Conservation (phyloP, 2,797 vertebrate species). For the Carcharodon carcharias region DNA sequence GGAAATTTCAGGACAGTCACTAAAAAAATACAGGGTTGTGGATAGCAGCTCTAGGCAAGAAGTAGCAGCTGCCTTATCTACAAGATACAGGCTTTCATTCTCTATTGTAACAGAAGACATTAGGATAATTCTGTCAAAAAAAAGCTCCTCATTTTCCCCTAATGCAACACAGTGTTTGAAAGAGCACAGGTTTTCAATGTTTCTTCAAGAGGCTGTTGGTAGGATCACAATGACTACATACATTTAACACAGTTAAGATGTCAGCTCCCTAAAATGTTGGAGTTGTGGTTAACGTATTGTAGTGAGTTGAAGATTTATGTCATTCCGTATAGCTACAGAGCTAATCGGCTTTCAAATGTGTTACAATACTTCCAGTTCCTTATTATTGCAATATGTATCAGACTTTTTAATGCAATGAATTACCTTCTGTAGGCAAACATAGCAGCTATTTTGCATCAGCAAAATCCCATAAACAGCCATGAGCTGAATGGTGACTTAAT, state of each 20-base stretch:
- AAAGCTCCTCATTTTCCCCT: not conserved
- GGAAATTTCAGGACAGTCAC: not conserved
- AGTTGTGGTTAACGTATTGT: not conserved
- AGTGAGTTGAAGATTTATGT: not conserved
- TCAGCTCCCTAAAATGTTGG: not conserved
- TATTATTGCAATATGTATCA: not conserved
- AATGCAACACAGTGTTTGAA: not conserved
- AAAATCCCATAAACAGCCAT: not conserved
- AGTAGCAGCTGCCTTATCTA: not conserved
- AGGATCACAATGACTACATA: not conserved
- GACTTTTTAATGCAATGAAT: not conserved
- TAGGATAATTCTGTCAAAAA: slow-evolving; percentile 3
- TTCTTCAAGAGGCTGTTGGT: not conserved
- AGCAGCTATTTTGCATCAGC: not conserved
- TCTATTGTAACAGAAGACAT: not conserved
- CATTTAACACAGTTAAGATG: not conserved
- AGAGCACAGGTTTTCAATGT: not conserved
- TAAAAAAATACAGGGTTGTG: not conserved
- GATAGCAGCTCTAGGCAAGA: not conserved
- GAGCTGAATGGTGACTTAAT: not conserved
- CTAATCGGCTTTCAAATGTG: not conserved
- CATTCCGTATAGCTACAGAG: not conserved
- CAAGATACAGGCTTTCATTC: not conserved
- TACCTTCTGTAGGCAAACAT: not conserved
- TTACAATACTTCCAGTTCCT: not conserved